Evolutionary conservation across 2,888 invertebrate species (phyloP), one percentile per base, ranked within the genome.

Genomic region (Athalia cordata): DNA sequence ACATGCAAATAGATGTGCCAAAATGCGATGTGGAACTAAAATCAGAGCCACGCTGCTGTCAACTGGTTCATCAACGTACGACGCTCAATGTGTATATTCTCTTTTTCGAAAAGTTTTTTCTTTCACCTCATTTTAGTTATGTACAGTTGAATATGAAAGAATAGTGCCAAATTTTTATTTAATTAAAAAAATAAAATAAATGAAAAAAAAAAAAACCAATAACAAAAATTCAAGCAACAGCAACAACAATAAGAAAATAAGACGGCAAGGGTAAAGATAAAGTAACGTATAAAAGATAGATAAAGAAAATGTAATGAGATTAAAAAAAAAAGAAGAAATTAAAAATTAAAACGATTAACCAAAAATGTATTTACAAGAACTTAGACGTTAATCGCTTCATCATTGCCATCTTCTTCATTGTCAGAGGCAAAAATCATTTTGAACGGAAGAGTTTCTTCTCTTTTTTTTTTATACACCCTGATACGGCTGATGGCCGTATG

Each of bases 121-220:
- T 70, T 47, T 72, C 57, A 29, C 2, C 29, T 29, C 2, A 29
- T 29, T 29, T 29, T 29, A 29, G 29, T 29, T 29, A 29, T 29
- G 29, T 29, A 29, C 29, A 72, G 43, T 72, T 59, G 4, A 59
- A 72, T 7, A 13, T 45, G 29, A 59, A 9, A 72, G 59, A 72
- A 72, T 52, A 75, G 78, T 78, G 81, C 81, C 81, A 84, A 83
- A 83, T 79, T 80, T 80, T 84, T 84, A 29, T 29, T 29, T 29
- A 29, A 29, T 29, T 29, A 29, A 29, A 29, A 80, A 29, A 29
- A 81, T 81, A 47, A 2, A 29, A 29, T 29, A 29, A 29, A 29
- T 1, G 2, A 29, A 29, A 29, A 29, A 29, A n/a, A n/a, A n/a
- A n/a, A n/a, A n/a, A n/a, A n/a, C n/a, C n/a, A n/a, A n/a, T n/a